A percentile compares a stretch with the other conserved stretches of the same genome.
Conservation (phyloP, 2,888 invertebrate genomes). For the Cheilosia soror region DNA sequence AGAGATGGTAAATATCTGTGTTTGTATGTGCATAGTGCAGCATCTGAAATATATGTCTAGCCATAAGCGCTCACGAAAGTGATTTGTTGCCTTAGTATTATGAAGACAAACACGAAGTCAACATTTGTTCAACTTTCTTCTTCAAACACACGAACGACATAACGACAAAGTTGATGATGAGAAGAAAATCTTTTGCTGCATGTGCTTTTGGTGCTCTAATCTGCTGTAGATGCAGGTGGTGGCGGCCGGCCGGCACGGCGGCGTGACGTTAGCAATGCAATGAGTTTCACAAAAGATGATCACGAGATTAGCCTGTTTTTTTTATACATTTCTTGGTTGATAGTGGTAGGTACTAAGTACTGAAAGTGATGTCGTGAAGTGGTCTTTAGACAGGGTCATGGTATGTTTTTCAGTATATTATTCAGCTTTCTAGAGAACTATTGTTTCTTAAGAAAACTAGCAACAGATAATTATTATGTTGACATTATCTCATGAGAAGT, state of each 20-base stretch:
- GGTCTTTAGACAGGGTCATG: slow-evolving; percentile 31
- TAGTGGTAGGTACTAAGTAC: slow-evolving; percentile 7
- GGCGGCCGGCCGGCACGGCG: neutral
- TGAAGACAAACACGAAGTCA: slow-evolving; percentile 46
- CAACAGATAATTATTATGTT: neutral
- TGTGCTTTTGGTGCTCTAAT: slow-evolving; percentile 12
- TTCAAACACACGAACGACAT: slow-evolving; percentile 10
- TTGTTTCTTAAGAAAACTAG: neutral
- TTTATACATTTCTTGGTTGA: slow-evolving; percentile 2
- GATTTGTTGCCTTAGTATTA: slow-evolving; percentile 51
- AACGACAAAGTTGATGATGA: slow-evolving; percentile 23
- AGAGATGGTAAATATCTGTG: neutral
- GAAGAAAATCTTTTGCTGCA: slow-evolving; percentile 10
- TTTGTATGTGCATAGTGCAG: neutral
- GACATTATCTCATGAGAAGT: neutral
- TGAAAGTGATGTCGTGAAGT: slow-evolving; percentile 56
- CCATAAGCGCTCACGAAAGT: slow-evolving; percentile 35
- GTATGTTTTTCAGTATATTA: neutral
- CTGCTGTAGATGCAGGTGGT: slow-evolving; percentile 34
- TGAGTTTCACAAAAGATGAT: slow-evolving; percentile 26
- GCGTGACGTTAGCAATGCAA: neutral
- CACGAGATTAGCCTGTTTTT: slow-evolving; percentile 46
- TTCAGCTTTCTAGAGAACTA: neutral
- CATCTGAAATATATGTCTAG: slow-evolving; percentile 3
- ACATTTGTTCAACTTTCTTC: slow-evolving; percentile 66